Base-by-base conservation (phyloP, 1,140 invertebrate species). In the Euwallacea fornicatus region DNA sequence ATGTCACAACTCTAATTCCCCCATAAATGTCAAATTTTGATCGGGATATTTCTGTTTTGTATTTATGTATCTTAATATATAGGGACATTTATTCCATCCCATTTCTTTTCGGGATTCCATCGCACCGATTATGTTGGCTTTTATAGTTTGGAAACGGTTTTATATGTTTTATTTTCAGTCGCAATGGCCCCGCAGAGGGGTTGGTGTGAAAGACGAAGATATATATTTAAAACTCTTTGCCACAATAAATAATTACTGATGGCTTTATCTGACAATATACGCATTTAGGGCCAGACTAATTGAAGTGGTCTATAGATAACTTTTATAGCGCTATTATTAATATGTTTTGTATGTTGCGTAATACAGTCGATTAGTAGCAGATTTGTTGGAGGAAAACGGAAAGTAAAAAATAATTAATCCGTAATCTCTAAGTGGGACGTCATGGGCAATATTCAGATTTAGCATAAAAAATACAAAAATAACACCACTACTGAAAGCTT, bases 401-500 rank as follows among this genome's bases (percentile, higher is more conserved):
- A 33, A 33, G 4, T 33, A 33, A 33, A 50, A 13, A 50, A 50
- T 11, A 50, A 11, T 10, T 13, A 50, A 50, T 13, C 21, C 21
- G 4, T 50, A 50, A 50, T 50, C 13, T 11, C 13, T 50, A 50
- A 50, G 13, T 50, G 6, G 13, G 6, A 50, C 2, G 13, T 50
- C 46, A 13, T 11, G 13, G 46, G 46, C 46, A 11, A 16, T 42
- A 60, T 33, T 60, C 21, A 53, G 7, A 58, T 68, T 42, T 58
- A 42, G 11, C 10, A 68, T n/a, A 60, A 21, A 68, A 54, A 69
- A 69, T 62, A 54, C 46, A 69, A 63, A 69, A 69, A 63, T 56
- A 61, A 63, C 59, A 46, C n/a, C 59, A 63, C 21, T 33, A 33
- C 69, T 71, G 65, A 71, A 69, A 69, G 67, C 67, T 69, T 63